A percentile compares a stretch with the other conserved stretches of the same genome.
Evolutionary conservation across 2,113 vertebrate genomes (phyloP).

Genomic region (Dicaeum eximium): DNA sequence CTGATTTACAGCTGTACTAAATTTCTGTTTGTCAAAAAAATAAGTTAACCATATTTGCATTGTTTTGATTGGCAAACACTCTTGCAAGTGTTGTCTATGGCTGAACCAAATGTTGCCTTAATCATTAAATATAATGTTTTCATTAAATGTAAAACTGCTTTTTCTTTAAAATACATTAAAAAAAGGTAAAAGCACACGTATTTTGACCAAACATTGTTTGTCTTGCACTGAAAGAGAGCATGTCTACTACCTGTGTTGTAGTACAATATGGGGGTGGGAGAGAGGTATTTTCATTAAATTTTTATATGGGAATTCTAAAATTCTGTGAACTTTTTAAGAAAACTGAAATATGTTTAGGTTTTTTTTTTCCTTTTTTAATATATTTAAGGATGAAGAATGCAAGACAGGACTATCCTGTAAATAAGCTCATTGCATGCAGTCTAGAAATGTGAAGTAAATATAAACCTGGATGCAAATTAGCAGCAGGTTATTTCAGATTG

Average conservation of each 20-base stretch:
- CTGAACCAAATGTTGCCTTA: neutral
- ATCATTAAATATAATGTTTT: neutral
- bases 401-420: neutral
- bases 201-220: neutral
- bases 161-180: neutral
- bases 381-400: neutral
- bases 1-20: neutral
- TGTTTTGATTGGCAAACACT: neutral
- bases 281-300: neutral
- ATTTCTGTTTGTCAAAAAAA: neutral
- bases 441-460: neutral
- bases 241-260: neutral
- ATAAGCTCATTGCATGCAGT: neutral
- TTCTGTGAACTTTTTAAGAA: neutral
- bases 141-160: neutral
- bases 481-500: neutral
- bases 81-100: neutral
- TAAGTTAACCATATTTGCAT: neutral
- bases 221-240: neutral
- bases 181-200: neutral
- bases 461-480: neutral
- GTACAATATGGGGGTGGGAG: neutral
- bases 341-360: neutral
- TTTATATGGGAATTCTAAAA: neutral
- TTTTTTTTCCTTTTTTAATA: neutral